phyloP scores from a whole-genome alignment of 2,888 invertebrate genomes.

The Pachliopta kotzebuea region DNA sequence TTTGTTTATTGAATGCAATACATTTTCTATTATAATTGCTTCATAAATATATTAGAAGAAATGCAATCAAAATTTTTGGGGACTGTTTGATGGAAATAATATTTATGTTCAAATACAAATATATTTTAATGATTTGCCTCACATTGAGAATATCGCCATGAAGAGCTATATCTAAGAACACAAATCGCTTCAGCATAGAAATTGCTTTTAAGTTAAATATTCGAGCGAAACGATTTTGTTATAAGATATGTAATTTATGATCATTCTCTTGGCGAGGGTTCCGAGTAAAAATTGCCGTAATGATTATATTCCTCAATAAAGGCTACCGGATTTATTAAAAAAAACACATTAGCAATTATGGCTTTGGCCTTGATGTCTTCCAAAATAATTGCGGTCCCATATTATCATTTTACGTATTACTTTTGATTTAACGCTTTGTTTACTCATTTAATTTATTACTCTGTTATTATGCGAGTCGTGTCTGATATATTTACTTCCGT shows the following conservation, averaged over 20 bases:
- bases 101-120: conserved; percentile 58
- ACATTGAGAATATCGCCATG: conserved; percentile 47
- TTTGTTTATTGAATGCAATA: too few species aligned
- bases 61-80: too few species aligned
- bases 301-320: conserved; percentile 52
- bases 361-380: not conserved
- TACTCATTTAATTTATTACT: not conserved
- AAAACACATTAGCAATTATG: conserved; percentile 4
- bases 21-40: too few species aligned
- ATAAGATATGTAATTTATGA: conserved; percentile 51
- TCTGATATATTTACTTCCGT: too few species aligned
- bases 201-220: conserved; percentile 55
- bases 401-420: not conserved
- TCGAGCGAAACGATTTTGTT: conserved; percentile 50
- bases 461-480: not conserved
- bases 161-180: conserved; percentile 46
- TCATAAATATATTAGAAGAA: too few species aligned
- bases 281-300: conserved; percentile 56
- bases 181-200: conserved; percentile 62
- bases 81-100: conserved; percentile 39
- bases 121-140: conserved; percentile 50
- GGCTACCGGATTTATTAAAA: conserved; percentile 40
- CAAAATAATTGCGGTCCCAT: not conserved
- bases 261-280: conserved; percentile 43
- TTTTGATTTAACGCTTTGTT: not conserved